Base-by-base conservation (phyloP, 2,888 invertebrate genomes). In the Pachydiplax longipennis region DNA sequence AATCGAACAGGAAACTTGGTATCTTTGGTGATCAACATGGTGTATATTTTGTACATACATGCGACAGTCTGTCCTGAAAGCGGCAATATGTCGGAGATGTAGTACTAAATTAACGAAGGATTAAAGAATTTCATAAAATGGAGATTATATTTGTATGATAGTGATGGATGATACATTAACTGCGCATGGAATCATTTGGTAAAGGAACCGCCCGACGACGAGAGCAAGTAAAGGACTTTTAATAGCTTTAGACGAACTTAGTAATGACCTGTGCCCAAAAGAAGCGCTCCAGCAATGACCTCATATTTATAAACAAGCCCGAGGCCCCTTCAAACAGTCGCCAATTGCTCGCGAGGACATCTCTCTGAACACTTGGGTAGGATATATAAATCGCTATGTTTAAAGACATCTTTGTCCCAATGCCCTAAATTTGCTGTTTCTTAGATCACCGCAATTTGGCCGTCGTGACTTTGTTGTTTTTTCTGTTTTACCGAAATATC, bases 221-320 rank as follows among this genome's bases (percentile, higher is more conserved):
- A 82, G 48, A 31, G 22, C 73, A 61, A 61, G 37, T 6, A 37
- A 37, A 22, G 44, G 81, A 61, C 15, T 15, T 81, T 31, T 18
- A 61, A 61, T 87, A 37, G 37, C 37, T 61, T 40, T 37, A n/a
- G 35, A 87, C 61, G 87, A 87, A 58, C 87, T 10, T 35, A 35
- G 31, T 35, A 31, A 83, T 83, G 83, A 83, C 53, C 83, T 37
- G 87, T 53, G 61, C 12, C 25, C 18, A 31, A 87, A 15, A 37
- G 58, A 48, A 35, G 6, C 13, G 22, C 37, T 61, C 35, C 53
- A 61, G 35, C 83, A 58, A 58, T 83, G 87, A 87, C 87, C 87
- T 87, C 87, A 87, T 61, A 87, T 87, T 87, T 61, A 61, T 87
- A 87, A 58, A 87, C 35, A 35, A 22, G 65, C 37, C 73, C 31